These are phyloP conservation scores for Diaprepes abbreviatus DNA, from an alignment of 2,888 invertebrate genomes.

Conservation along the genomic window DNA sequence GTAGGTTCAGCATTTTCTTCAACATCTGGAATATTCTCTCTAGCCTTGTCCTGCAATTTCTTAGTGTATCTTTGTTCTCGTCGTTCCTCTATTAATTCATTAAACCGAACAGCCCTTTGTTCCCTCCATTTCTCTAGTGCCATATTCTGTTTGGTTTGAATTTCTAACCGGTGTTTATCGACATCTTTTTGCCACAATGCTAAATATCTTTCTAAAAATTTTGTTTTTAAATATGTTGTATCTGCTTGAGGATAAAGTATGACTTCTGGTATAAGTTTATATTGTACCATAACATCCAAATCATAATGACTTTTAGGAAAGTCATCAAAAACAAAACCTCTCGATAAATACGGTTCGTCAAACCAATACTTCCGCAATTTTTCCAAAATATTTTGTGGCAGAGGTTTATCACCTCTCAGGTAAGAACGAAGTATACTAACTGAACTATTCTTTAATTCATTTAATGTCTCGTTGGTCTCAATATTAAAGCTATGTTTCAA, in stretches of 20 bases:
- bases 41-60: constrained; percentile 51
- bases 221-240: constrained; percentile 53
- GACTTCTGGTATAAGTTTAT: constrained; percentile 70
- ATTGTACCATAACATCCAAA: constrained; percentile 69
- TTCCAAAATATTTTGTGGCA: constrained; percentile 67
- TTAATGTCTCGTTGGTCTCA: constrained; percentile 40
- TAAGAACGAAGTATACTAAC: constrained; percentile 64
- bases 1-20: constrained; percentile 22
- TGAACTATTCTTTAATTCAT: constrained; percentile 42
- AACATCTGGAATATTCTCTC: constrained; percentile 8
- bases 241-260: constrained; percentile 70
- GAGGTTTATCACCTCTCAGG: constrained; percentile 68
- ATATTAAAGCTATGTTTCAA: constrained; percentile 54
- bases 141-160: constrained; percentile 50
- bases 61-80: constrained; percentile 59
- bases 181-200: constrained; percentile 64
- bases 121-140: constrained; percentile 57
- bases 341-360: constrained; percentile 67
- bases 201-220: constrained; percentile 55
- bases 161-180: constrained; percentile 60
- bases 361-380: constrained; percentile 72
- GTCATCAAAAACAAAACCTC: constrained; percentile 74
- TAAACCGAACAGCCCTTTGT: constrained; percentile 54
- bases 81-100: constrained; percentile 59
- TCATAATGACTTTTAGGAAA: constrained; percentile 74